Conservation (phyloP, 2,888 invertebrate genomes). For the Spodoptera picta region DNA sequence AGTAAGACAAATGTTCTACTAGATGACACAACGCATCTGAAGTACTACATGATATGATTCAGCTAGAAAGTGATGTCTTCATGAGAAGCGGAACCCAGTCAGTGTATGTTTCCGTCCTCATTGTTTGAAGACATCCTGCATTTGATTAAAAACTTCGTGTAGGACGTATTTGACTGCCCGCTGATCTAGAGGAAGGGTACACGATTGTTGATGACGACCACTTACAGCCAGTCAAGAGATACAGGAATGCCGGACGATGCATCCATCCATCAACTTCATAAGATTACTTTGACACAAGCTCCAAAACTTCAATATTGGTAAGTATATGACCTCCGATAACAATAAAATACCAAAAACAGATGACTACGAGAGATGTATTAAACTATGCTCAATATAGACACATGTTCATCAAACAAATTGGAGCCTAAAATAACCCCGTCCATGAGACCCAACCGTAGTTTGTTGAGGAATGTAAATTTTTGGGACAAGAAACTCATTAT, state of each 20-base stretch:
- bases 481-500: constrained; percentile 51
- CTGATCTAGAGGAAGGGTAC: too few species aligned
- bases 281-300: too few species aligned
- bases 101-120: constrained; percentile 75
- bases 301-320: too few species aligned
- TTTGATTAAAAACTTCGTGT: constrained; percentile 57
- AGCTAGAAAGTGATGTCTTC: constrained; percentile 67
- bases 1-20: constrained; percentile 7
- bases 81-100: constrained; percentile 77
- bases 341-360: too few species aligned
- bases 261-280: too few species aligned
- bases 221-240: too few species aligned
- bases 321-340: too few species aligned
- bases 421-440: constrained; percentile 25
- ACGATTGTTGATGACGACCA: too few species aligned
- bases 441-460: constrained; percentile 19
- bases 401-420: constrained; percentile 16
- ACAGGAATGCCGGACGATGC: too few species aligned
- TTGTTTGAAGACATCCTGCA: constrained; percentile 80
- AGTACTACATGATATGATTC: constrained; percentile 55
- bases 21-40: constrained; percentile 29
- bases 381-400: too few species aligned
- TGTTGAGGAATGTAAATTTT: constrained; percentile 37
- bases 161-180: constrained; percentile 46
- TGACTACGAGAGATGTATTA: too few species aligned